Conservation (phyloP, 2,888 invertebrate genomes). For the Dione vanillae region DNA sequence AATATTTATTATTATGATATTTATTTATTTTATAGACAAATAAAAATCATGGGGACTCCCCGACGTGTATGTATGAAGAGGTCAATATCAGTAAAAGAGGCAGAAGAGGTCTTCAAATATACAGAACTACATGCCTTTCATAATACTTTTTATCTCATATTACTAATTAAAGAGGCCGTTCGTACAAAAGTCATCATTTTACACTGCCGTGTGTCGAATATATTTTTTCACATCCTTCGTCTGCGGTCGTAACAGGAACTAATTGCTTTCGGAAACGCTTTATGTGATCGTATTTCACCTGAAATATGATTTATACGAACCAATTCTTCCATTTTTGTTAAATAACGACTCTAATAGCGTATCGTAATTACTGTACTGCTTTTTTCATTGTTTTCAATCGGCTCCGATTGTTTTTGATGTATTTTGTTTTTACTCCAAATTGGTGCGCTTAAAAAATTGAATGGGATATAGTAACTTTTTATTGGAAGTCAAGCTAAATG, state of each 20-base stretch:
- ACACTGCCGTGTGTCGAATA: conserved; percentile 39
- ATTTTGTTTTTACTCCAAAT: neutral
- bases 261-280: conserved; percentile 83
- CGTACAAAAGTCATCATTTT: conserved; percentile 20
- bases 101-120: too few relatives aligned
- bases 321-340: conserved; percentile 60
- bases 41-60: too few relatives aligned
- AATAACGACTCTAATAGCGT: conserved; percentile 50
- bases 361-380: conserved; percentile 42
- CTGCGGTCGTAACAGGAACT: conserved; percentile 78
- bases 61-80: too few relatives aligned
- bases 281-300: conserved; percentile 82
- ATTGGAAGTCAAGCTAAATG: too few relatives aligned
- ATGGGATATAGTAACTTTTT: too few relatives aligned
- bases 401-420: conserved; percentile 3
- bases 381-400: conserved; percentile 37
- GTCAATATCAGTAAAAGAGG: too few relatives aligned
- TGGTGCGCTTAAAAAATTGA: neutral
- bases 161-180: too few relatives aligned
- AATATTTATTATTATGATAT: too few relatives aligned
- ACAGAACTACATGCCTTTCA: too few relatives aligned
- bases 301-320: conserved; percentile 75
- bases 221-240: conserved; percentile 69
- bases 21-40: too few relatives aligned
- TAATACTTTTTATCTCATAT: too few relatives aligned